Base-by-base conservation (phyloP, 2,113 vertebrate genomes). In the Myxocyprinus asiaticus region DNA sequence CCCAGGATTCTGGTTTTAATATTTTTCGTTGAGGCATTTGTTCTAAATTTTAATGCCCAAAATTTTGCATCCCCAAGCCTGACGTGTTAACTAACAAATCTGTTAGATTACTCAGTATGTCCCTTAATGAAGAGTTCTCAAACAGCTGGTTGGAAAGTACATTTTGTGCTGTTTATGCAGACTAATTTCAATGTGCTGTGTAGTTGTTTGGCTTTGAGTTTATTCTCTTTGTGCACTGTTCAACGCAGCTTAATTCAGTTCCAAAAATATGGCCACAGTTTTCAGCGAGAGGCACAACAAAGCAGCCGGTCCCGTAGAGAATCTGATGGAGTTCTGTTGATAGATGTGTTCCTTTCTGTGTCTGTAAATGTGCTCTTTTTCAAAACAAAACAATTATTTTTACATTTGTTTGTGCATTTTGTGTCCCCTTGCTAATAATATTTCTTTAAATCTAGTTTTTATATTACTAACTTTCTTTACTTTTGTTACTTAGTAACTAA, bases 101-200 rank as follows among this genome's bases (percentile, higher is more conserved):
- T 59, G n/a, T 14, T n/a, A 43, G 22, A 58, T 33, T 56, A 58
- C 22, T 17, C 44, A n/a, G 17, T 12, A 33, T 59, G 43, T 45
- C 43, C 17, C 15, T 9, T 45, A 1, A 47, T 59, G 76, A 10
- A 48, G 33, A 42, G 67, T 7, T 4, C 7, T 55, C 7, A 45
- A 5, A 43, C 48, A 51, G 8, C 45, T 53, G 7, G 10, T 48
- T 67, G 45, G n/a, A 67, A 33, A 43, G 17, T 80, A 67, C 8
- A 17, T 51, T 11, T 62, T 74, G 45, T 65, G 68, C 47, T 63
- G 7, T 76, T 86, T 85, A 79, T 76, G 74, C 80, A 48, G 84
- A 87, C 85, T 77, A 81, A 85, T 90, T 88, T 86, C 76, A 81
- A 72, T 67, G 22, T 33, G 22, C 22, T 45, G 76, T 72, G 76